Evolutionary conservation across 2,113 vertebrate genomes (phyloP), one percentile per base, ranked within the genome.

Genomic region (Turnix velox): DNA sequence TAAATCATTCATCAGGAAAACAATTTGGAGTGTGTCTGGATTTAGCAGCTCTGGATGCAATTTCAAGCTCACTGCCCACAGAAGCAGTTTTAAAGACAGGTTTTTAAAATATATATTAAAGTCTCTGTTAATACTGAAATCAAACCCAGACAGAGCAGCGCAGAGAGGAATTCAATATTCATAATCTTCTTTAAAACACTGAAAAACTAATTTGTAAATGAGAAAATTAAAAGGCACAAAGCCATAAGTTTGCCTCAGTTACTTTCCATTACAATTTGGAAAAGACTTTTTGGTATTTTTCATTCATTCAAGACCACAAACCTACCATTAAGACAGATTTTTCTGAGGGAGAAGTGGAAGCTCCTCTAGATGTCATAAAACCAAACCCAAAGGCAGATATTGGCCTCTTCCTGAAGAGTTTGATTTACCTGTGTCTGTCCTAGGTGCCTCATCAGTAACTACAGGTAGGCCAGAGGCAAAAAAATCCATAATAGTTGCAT

Each of bases 401-500:
- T 9, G 23, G 69, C 31, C 43, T 27, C 61, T n/a, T 76, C 48
- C 23, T 48, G 6, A 73, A 80, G 10, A 40, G 18, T 33, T 25
- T 18, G 10, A 40, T 25, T 84, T 97, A 99, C 99, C 99, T 97
- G 99, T 98, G 49, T 99, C 99, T 82, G 97, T 97, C 73, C 95
- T 98, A 18, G 98, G 98, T 52, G 97, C 96, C 65, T 98, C 98
- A 1, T 99, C 99, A 46, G 98, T 99, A 33, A 99, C 95, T 23
- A 99, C 96, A 54, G 99, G 99, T 80, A 99, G 97, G 33, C 99
- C 99, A 51, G 99, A 98, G 19, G 99, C 98, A 96, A 98, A 99
- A 96, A 99, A 99, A 97, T 99, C 99, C 99, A 99, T 99, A 74
- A 99, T 99, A 68, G 98, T 93, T 92, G 99, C 99, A 95, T 99